A percentile compares a stretch with the other conserved stretches of the same genome.
Evolutionary conservation across 2,797 vertebrate species (phyloP).

Genomic region (Trichosurus vulpecula): DNA sequence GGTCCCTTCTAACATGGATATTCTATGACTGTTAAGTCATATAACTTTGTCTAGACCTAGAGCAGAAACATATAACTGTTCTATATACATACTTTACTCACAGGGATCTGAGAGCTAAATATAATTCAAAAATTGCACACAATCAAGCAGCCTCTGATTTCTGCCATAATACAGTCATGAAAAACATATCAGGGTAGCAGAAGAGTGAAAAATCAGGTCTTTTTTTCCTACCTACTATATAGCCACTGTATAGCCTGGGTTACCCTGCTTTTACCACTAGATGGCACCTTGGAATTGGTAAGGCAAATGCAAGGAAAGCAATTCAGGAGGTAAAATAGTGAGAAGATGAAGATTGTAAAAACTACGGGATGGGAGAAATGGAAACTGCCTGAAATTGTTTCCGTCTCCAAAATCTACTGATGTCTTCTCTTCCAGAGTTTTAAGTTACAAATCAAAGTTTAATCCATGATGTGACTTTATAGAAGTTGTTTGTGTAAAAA

Average conservation of each 20-base stretch:
- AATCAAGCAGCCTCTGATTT: slow-evolving; percentile 16
- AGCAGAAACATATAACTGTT: slow-evolving; percentile 5
- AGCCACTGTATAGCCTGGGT: background rate
- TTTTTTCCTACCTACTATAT: background rate
- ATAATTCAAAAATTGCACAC: slow-evolving; percentile 44
- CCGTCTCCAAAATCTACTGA: background rate
- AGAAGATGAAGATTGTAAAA: slow-evolving; percentile 10
- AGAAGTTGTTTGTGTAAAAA: background rate
- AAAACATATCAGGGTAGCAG: background rate
- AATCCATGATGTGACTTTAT: slow-evolving; percentile 35
- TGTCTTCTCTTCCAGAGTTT: slow-evolving; percentile 6
- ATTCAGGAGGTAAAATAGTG: slow-evolving; percentile 31
- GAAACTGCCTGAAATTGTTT: background rate
- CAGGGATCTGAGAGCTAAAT: slow-evolving; percentile 14
- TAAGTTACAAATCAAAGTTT: slow-evolving; percentile 48
- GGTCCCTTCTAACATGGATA: background rate
- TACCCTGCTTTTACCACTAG: background rate
- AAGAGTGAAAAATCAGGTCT: background rate
- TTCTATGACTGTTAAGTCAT: background rate
- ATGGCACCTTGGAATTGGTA: background rate
- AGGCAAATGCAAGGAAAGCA: background rate
- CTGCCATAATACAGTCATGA: background rate
- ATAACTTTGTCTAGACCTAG: background rate
- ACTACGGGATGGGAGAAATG: slow-evolving; percentile 19
- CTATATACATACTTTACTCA: background rate